phyloP scores from a whole-genome alignment of 2,113 vertebrate species.

The Cyanoliseus patagonus region DNA sequence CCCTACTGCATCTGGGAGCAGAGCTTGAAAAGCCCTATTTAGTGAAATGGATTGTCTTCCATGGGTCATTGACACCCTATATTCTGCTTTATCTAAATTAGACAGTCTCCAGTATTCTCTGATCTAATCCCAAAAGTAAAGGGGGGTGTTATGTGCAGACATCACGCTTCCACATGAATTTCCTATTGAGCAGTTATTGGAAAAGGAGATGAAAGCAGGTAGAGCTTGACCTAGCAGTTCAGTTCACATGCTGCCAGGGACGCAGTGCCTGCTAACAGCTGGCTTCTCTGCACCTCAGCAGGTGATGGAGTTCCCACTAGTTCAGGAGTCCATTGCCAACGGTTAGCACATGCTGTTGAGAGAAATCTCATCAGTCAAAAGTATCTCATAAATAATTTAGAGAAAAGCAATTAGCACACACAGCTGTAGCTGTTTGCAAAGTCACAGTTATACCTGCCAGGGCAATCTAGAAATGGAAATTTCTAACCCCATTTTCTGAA shows the following conservation, averaged over 20 bases:
- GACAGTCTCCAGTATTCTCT: background rate
- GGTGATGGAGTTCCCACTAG: constrained; percentile 14
- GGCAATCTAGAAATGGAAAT: constrained; percentile 36
- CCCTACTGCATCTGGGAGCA: background rate
- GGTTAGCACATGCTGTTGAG: constrained; percentile 11
- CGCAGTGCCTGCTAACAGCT: background rate
- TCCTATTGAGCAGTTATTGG: background rate
- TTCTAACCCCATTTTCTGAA: constrained; percentile 13
- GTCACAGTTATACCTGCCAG: constrained; percentile 51
- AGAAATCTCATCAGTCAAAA: constrained; percentile 46
- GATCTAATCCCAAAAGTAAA: constrained; percentile 10
- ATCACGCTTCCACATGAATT: background rate
- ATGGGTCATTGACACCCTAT: background rate
- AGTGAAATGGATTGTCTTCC: constrained; percentile 17
- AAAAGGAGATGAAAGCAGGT: constrained; percentile 26
- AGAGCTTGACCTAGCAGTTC: background rate
- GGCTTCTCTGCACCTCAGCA: background rate
- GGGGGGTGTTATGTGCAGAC: background rate
- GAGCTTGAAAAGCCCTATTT: background rate
- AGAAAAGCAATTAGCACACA: constrained; percentile 58
- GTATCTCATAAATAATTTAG: constrained; percentile 45
- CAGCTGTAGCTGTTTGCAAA: constrained; percentile 60
- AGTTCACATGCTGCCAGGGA: background rate
- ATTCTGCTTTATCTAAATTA: constrained; percentile 27
- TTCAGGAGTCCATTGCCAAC: constrained; percentile 10